Percentiles rank a stretch among this genome's conserved stretches.
Conservation (phyloP, 2,113 vertebrate species). For the pig (Sus scrofa) region T2T-Sscrofa CM000813.6:14373001-14373500, state of each 20-base stretch:
- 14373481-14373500: too few relatives aligned
- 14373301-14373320: too few relatives aligned
- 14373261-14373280: neutral
- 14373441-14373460: too few relatives aligned
- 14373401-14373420: neutral
- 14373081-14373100: neutral
- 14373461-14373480: too few relatives aligned
- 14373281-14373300: neutral
- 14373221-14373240: neutral
- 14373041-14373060: neutral
- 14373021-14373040: neutral
- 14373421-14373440: too few relatives aligned
- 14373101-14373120: neutral
- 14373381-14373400: neutral
- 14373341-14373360: neutral
- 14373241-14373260: neutral
- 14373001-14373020: neutral
- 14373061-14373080: neutral
- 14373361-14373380: neutral
- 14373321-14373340: neutral
- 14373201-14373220: neutral
- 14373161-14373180: neutral
- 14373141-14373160: neutral
- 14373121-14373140: neutral
- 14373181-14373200: neutral